Base-by-base conservation (phyloP, 2,888 invertebrate genomes). In the Conus canariensis region DNA sequence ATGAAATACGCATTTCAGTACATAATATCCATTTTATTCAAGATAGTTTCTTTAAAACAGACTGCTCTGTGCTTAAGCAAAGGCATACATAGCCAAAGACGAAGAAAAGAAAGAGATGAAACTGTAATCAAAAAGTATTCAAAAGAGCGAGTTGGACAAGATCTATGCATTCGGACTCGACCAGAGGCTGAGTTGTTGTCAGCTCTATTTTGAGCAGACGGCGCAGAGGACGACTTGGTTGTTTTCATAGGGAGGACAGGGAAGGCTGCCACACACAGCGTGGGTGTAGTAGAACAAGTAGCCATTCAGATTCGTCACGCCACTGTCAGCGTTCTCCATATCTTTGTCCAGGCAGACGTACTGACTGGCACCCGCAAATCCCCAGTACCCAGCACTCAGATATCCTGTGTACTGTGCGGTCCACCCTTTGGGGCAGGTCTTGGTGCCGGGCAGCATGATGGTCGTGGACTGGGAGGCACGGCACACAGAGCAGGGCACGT, bases 401-500 rank as follows among this genome's bases (percentile, higher is more conserved):
- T 83, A 58, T 45, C 89, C 89, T 22, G 45, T 58, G 85, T 89
- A 89, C 85, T 89, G 67, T 22, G 30, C 10, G n/a, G 70, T 85
- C 89, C 89, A 89, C 12, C 89, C 89, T 6, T 56, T 30, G 45
- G 67, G 64, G n/a, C 89, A 89, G 56, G 70, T 56, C 58, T 16
- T 58, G 30, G 89, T 89, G 70, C 85, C 58, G 67, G 89, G 89
- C 3, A 83, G 30, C 89, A 89, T 89, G 89, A 89, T 89, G 85
- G 83, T 89, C 56, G 89, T 89, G 67, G 9, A 56, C 70, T 45
- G 25, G 89, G 56, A 4, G 56, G 83, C 59, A 9, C 58, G 89
- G 85, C 89, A 89, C 83, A 89, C 85, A 9, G 89, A 59, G 67
- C 89, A 89, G 19, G 88, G 88, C 14, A 82, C 80, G 60, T 88